phyloP scores from a whole-genome alignment of 2,113 vertebrate species.

The Tretioscincus oriximinensis region DNA sequence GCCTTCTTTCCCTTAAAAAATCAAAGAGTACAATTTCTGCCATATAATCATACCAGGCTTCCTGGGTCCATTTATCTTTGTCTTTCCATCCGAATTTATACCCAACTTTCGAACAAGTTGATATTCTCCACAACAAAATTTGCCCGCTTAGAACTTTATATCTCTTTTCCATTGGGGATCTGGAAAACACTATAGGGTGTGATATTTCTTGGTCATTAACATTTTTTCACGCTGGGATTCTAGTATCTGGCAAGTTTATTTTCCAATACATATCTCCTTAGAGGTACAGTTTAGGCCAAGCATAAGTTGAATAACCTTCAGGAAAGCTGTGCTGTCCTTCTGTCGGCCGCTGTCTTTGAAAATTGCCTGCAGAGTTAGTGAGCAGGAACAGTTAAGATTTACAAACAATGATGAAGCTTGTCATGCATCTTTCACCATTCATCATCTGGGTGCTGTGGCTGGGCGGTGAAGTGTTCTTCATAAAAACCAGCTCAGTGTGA shows the following conservation, averaged over 20 bases:
- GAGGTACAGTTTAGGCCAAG: constrained; percentile 82
- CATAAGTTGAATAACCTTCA: constrained; percentile 99
- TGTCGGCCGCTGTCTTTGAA: constrained; percentile 94
- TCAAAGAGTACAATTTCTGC: too few species aligned
- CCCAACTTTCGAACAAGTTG: background rate
- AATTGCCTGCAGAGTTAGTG: constrained; percentile 99
- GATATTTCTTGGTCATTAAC: constrained; percentile 44
- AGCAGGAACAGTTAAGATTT: constrained; percentile 99
- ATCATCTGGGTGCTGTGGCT: constrained; percentile 92
- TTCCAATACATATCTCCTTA: constrained; percentile 52
- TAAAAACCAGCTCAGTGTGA: constrained; percentile 99
- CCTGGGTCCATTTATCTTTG: too few species aligned
- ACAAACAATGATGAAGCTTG: constrained; percentile 99
- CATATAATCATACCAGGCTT: too few species aligned
- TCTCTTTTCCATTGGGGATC: background rate
- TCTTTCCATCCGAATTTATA: too few species aligned
- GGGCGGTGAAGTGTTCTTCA: constrained; percentile 99
- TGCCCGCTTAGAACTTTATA: background rate
- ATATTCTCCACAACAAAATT: background rate
- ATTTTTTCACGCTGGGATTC: constrained; percentile 12
- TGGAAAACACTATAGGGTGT: background rate
- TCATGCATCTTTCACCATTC: constrained; percentile 99
- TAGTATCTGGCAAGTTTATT: constrained; percentile 57
- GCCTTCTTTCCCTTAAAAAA: too few species aligned
- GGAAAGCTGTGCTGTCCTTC: constrained; percentile 94